Base-by-base conservation (phyloP, 2,797 vertebrate genomes). In the Phalanger gymnotis region DNA sequence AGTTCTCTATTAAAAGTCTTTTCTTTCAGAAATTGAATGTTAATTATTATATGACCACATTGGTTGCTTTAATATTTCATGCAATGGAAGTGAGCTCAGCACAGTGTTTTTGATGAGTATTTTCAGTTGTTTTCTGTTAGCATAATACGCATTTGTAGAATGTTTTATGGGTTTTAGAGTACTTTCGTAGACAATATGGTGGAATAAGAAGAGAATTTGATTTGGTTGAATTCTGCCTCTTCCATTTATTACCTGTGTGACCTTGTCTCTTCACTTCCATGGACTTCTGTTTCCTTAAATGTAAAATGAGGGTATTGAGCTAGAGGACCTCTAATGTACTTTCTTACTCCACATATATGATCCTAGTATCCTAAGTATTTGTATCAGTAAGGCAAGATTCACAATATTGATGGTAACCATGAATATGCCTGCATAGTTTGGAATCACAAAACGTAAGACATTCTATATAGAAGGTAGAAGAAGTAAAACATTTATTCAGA, bases 71-170 rank as follows among this genome's bases (percentile, higher is more conserved):
- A 93, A 47, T 94, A 93, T 81, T 97, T 95, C 66, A 16, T 3
- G 28, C 47, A 93, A 54, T 89, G 53, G 14, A 90, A 93, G 54
- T 93, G 92, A 92, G 90, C 89, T 95, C 93, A 96, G 81, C 22
- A 73, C 1, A 89, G 4, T 54, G 11, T 40, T 40, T 81, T 47
- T 81, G 40, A 47, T 81, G 47, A 81, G 7, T 81, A 40, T 81
- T 47, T 81, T 47, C 6, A 81, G 19, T 73, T 73, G 34, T 40
- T 73, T 40, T 73, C 16, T 73, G 19, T 81, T 81, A 9, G n/a
- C 40, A 25, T 47, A 81, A 81, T 81, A 25, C 19, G 22, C n/a
- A 40, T 81, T 25, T 81, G 40, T 27, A 81, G 73, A 47, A 81
- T 47, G 40, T 10, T 47, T 47, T 25, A 47, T 81, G 73, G 22